These are phyloP conservation scores for Halocaridina rubra DNA, from an alignment of 2,888 invertebrate genomes.

Conservation along the genomic window DNA sequence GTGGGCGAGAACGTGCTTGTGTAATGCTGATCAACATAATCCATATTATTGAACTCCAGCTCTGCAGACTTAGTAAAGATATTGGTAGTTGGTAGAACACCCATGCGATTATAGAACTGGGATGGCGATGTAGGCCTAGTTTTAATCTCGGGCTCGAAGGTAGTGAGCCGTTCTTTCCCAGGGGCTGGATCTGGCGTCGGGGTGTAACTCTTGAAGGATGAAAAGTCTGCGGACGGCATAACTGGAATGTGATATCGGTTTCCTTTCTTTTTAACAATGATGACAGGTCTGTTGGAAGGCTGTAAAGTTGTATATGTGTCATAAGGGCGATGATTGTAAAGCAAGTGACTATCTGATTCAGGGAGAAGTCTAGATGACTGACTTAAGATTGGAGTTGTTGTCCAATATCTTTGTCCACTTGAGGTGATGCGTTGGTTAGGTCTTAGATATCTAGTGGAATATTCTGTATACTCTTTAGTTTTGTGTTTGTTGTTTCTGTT, in stretches of 20 bases:
- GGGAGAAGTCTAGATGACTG: background rate
- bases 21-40: no score
- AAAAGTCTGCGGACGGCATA: conserved; percentile 19
- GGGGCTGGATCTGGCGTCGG: background rate
- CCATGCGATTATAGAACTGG: no score
- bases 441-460: no score
- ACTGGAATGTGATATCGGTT: background rate
- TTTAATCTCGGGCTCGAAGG: no score
- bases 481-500: background rate
- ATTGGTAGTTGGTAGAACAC: no score
- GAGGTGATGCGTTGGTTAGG: background rate
- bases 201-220: background rate
- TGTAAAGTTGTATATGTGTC: background rate
- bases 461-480: no score
- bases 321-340: background rate
- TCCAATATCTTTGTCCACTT: no score
- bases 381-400: background rate
- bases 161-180: no score
- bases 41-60: no score
- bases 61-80: no score
- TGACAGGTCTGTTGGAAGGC: background rate
- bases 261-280: conserved; percentile 28
- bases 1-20: no score
- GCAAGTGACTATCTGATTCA: background rate
- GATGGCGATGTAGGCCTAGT: no score